phyloP scores from a whole-genome alignment of 2,113 vertebrate species.

The Gobius niger region DNA sequence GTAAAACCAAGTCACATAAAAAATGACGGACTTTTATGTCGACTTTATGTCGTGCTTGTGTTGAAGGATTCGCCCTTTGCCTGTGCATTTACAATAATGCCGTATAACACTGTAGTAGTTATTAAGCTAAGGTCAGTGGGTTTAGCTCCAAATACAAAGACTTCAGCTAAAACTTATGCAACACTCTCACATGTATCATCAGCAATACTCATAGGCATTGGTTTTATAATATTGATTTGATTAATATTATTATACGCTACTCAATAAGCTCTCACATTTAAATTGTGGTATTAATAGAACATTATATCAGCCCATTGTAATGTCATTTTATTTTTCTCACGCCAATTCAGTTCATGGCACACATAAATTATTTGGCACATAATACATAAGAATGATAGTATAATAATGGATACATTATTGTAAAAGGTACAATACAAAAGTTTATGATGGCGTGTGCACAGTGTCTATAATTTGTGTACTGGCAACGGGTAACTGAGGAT shows the following conservation, averaged over 20 bases:
- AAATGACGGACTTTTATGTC: not conserved
- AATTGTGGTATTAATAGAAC: too few relatives aligned
- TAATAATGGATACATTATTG: conserved; percentile 24
- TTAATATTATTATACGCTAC: too few relatives aligned
- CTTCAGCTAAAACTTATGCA: conserved; percentile 57
- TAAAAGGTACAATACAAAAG: conserved; percentile 27
- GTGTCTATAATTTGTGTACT: conserved; percentile 15
- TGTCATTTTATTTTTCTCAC: too few relatives aligned
- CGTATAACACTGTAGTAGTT: conserved; percentile 4
- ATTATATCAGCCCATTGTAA: too few relatives aligned
- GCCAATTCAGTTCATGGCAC: too few relatives aligned
- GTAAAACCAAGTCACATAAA: not conserved
- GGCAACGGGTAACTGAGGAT: conserved; percentile 6
- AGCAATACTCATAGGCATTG: not conserved
- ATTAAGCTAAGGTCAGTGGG: conserved; percentile 17
- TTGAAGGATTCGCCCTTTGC: conserved; percentile 5
- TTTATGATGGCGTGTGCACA: conserved; percentile 12
- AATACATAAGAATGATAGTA: not conserved
- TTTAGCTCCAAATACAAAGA: conserved; percentile 25
- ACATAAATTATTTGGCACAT: not conserved
- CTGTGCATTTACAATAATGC: conserved; percentile 18
- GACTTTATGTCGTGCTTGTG: not conserved
- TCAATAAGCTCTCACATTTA: too few relatives aligned
- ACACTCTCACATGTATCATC: conserved; percentile 34
- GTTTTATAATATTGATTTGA: too few relatives aligned